These are phyloP conservation scores for Scartelaos histophorus DNA, from an alignment of 2,113 vertebrate species.

Conservation along the genomic window DNA sequence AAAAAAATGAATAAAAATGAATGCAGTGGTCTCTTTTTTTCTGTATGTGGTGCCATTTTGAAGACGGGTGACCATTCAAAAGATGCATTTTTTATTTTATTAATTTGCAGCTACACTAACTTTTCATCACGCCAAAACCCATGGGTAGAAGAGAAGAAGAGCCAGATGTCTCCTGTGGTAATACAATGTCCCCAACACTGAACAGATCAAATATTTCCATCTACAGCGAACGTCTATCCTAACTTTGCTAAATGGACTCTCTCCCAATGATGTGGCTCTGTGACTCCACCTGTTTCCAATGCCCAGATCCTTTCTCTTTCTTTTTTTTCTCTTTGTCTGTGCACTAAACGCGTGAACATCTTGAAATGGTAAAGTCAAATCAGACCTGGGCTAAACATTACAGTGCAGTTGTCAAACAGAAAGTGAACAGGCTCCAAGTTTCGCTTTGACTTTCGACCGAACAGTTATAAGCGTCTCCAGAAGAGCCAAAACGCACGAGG, in stretches of 20 bases:
- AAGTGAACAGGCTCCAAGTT: conserved; percentile 19
- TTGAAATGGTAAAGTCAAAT: conserved; percentile 16
- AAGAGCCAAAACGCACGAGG: conserved; percentile 8
- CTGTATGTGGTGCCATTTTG: too few species aligned
- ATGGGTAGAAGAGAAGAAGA: too few species aligned
- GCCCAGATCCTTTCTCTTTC: neutral
- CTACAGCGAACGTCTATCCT: neutral
- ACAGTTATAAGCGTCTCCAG: conserved; percentile 5
- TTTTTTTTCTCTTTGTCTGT: neutral
- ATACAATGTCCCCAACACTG: too few species aligned
- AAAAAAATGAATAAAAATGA: too few species aligned
- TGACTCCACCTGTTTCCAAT: conserved; percentile 50
- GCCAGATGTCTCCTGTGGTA: too few species aligned
- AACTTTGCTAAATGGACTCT: neutral
- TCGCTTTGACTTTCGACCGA: neutral
- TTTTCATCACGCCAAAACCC: too few species aligned
- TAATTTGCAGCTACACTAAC: too few species aligned
- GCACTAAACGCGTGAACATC: conserved; percentile 14
- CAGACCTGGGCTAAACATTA: conserved; percentile 16
- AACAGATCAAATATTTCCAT: neutral
- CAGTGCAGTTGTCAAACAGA: conserved; percentile 14
- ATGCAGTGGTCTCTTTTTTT: too few species aligned
- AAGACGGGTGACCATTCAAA: too few species aligned
- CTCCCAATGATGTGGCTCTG: conserved; percentile 20
- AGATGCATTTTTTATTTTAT: too few species aligned